Evolutionary conservation across 1,140 invertebrate species (phyloP), one percentile per base, ranked within the genome.

Genomic region (Zaprionus davidi): DNA sequence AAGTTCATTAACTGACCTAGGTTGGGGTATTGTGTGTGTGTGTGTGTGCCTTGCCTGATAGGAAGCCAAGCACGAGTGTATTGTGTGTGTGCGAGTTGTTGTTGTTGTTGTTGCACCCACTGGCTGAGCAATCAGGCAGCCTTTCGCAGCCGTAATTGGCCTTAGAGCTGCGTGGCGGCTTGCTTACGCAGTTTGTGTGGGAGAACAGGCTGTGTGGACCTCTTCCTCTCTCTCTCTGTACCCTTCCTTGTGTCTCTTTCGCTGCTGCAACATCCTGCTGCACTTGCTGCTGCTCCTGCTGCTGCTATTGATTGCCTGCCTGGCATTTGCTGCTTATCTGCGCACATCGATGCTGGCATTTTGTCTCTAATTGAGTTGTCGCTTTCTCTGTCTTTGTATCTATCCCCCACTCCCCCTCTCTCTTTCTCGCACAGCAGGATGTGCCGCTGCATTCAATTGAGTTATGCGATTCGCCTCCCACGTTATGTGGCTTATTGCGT

Each of bases 1-100:
- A 80, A 85, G 85, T 90, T 90, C 78, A 75, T 76, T 76, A 81
- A 77, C 72, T 85, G 81, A 88, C 78, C 85, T 90, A 90, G 75
- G 81, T 79, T 51, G 46, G 58, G 13, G 6, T 26, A 24, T 59
- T 69, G 57, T 71, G 55, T 69, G 57, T 71, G 55, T 63, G 31
- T 24, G 0, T 28, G 6, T 7, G 28, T 28, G 28, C 7, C 28
- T 28, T 69, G 78, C 55, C 69, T 69, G 71, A 44, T 74, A 79
- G 79, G 72, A 87, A 84, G 74, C 67, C 67, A 69, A 78, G 53
- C 55, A 66, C 53, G 44, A 28, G 22, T 66, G 9, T 36, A 9
- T 22, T 56, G 31, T 65, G 12, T 56, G 15, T 26, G 53, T 55
- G 13, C n/a, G 22, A 41, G 46, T 17, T 51, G 28, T 31, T 31